Percentiles rank a stretch among this genome's conserved stretches.
Evolutionary conservation across 1,140 invertebrate species (phyloP).

Genomic region (Spodoptera frugiperda): DNA sequence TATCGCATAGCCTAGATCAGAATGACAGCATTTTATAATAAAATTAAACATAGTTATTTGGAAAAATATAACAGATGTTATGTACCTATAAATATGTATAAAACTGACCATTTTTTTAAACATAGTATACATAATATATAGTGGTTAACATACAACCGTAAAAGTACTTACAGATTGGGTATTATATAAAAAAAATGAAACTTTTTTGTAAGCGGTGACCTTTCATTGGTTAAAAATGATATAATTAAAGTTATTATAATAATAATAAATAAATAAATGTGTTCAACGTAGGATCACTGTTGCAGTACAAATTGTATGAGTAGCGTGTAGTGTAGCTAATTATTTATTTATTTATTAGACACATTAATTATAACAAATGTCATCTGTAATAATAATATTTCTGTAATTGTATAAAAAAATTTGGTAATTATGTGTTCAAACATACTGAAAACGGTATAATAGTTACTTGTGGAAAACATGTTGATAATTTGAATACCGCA

Average conservation of each 20-base stretch:
- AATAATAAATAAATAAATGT: conserved; percentile 34
- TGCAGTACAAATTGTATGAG: conserved; percentile 27
- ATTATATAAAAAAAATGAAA: conserved; percentile 41
- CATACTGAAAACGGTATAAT: no score
- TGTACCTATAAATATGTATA: not conserved
- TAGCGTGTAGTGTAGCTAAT: conserved; percentile 38
- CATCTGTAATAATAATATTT: no score
- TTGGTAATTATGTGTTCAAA: no score
- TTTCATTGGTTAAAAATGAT: not conserved
- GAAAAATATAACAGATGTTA: not conserved
- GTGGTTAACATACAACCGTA: conserved; percentile 10
- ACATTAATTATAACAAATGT: conserved; percentile 9
- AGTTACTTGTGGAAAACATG: no score
- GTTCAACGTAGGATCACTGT: conserved; percentile 33
- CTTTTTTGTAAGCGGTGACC: conserved; percentile 60
- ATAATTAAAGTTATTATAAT: not conserved
- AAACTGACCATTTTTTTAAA: not conserved
- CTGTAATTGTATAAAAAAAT: no score
- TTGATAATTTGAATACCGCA: no score
- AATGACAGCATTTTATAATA: not conserved
- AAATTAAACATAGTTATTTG: not conserved
- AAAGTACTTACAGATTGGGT: conserved; percentile 61
- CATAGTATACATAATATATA: not conserved
- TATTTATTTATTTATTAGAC: conserved; percentile 2
- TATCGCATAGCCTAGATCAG: no score